A percentile compares a stretch with the other conserved stretches of the same genome.
Evolutionary conservation across 1,140 invertebrate species (phyloP).

Genomic region (Holotrichia oblita): DNA sequence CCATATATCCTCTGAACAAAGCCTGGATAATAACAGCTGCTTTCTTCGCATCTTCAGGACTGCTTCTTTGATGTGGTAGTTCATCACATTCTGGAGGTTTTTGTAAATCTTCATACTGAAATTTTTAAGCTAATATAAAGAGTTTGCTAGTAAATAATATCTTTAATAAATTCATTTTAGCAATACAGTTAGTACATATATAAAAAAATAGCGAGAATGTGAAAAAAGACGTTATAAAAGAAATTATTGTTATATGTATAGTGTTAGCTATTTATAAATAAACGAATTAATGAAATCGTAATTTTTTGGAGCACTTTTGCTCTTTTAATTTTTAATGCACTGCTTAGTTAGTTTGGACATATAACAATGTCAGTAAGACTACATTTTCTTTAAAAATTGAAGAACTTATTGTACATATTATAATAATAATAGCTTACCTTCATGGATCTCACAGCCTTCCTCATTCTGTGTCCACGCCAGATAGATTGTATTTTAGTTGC

Average conservation of each 20-base stretch:
- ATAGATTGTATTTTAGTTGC: conserved; percentile 35
- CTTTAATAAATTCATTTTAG: too few species aligned
- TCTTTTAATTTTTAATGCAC: too few species aligned
- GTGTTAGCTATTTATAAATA: conserved; percentile 7
- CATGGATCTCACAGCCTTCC: neutral
- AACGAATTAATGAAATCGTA: too few species aligned
- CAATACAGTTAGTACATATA: too few species aligned
- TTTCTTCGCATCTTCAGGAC: conserved; percentile 29
- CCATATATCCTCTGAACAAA: conserved; percentile 35
- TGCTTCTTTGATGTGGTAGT: conserved; percentile 30
- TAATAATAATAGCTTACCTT: neutral
- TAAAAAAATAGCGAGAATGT: too few species aligned
- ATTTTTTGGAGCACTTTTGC: too few species aligned
- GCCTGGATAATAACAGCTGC: conserved; percentile 34
- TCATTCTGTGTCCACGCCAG: conserved; percentile 10
- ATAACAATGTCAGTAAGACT: neutral
- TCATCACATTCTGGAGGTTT: conserved; percentile 22
- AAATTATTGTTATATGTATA: too few species aligned
- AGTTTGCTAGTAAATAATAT: too few species aligned
- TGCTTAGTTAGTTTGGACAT: too few species aligned
- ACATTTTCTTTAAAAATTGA: too few species aligned
- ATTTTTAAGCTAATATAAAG: too few species aligned
- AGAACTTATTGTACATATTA: neutral
- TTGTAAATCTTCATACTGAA: conserved; percentile 10
- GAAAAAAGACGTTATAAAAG: too few species aligned